Evolutionary conservation across 2,888 invertebrate genomes (phyloP).

Genomic region (Tetropium fuscum): DNA sequence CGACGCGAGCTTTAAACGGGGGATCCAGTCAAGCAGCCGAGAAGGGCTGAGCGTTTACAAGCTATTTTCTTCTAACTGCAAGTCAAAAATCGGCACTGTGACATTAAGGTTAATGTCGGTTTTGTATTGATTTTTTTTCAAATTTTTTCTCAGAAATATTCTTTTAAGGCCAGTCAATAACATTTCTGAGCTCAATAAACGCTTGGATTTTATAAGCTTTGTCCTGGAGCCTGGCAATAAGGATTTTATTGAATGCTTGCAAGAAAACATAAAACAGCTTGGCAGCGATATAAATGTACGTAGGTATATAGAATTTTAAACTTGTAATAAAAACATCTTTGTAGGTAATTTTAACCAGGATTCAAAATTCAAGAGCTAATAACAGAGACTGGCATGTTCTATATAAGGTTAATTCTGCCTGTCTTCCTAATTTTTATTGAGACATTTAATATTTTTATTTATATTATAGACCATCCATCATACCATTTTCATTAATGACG

Average conservation of each 20-base stretch:
- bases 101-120: constrained; percentile 70
- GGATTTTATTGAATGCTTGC: constrained; percentile 73
- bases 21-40: constrained; percentile 69
- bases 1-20: constrained; percentile 80
- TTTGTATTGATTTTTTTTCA: neutral
- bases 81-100: constrained; percentile 75
- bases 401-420: constrained; percentile 79
- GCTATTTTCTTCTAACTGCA: constrained; percentile 74
- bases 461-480: constrained; percentile 76
- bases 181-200: constrained; percentile 69
- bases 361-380: constrained; percentile 73
- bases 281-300: constrained; percentile 70
- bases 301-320: constrained; percentile 1
- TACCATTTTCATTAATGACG: constrained; percentile 75
- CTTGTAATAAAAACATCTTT: constrained; percentile 30
- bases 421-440: no score
- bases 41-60: constrained; percentile 82
- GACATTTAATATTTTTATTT: no score
- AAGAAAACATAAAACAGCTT: constrained; percentile 72
- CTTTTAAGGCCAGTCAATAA: constrained; percentile 80
- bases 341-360: constrained; percentile 74
- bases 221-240: constrained; percentile 74
- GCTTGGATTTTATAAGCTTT: constrained; percentile 79
- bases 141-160: constrained; percentile 68
- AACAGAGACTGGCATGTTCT: constrained; percentile 78